These are phyloP conservation scores for Synaphobranchus kaupii DNA, from an alignment of 2,797 vertebrate genomes.

Conservation along the genomic window DNA sequence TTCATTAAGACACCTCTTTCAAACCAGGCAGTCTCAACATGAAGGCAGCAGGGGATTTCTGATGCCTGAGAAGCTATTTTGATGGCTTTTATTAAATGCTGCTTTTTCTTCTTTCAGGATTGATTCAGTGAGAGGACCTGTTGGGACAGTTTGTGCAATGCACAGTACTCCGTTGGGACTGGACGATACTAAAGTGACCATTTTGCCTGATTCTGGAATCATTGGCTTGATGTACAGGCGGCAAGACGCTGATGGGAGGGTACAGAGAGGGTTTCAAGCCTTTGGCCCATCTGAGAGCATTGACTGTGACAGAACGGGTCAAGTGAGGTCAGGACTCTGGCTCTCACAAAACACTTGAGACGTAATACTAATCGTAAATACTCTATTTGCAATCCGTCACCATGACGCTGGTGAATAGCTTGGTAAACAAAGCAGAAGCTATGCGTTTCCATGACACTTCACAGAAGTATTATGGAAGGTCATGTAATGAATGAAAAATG, in stretches of 20 bases:
- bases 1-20: neutral
- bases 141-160: neutral
- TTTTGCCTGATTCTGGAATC: neutral
- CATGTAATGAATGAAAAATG: neutral
- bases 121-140: neutral
- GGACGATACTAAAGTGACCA: neutral
- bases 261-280: neutral
- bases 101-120: neutral
- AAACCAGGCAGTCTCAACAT: neutral
- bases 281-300: neutral
- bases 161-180: neutral
- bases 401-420: neutral
- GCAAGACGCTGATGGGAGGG: neutral
- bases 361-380: neutral
- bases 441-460: neutral
- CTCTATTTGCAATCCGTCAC: neutral
- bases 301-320: slow-evolving; percentile 32
- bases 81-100: neutral
- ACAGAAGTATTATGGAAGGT: neutral
- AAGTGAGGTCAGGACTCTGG: slow-evolving; percentile 34
- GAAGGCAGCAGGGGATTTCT: neutral
- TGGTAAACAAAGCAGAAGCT: neutral
- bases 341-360: neutral
- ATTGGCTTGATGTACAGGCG: neutral
- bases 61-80: neutral